Base-by-base conservation (phyloP, 2,888 invertebrate species). In the Frankliniella intonsa region DNA sequence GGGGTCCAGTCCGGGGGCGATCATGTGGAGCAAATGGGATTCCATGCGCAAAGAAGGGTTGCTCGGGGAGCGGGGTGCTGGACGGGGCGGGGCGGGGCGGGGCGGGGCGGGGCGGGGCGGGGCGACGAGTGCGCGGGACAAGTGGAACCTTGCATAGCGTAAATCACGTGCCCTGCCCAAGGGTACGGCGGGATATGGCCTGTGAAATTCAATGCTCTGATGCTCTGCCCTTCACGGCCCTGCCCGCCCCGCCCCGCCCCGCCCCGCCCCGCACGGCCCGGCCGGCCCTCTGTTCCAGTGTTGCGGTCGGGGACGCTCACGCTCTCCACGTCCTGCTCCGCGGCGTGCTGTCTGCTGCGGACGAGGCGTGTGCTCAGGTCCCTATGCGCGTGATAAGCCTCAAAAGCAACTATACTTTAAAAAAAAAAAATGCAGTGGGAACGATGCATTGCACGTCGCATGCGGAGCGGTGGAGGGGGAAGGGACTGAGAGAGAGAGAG, bases 151-250 rank as follows among this genome's bases (percentile, higher is more conserved):
- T 76, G 69, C 22, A 76, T 76, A 22, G 25, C 69, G 69, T 76
- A 76, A 76, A 76, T 76, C 69, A 76, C 11, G 22, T n/a, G 25
- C 22, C 69, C 19, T 11, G 69, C 22, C 69, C 12, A 22, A 12
- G 22, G 25, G 25, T 22, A 25, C 25, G 69, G 22, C 12, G 69
- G 69, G 69, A 76, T 76, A 76, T 76, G 69, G 69, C 22, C 69
- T 76, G 69, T 76, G 69, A 76, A 76, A 76, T 76, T 76, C 69
- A 76, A 76, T 76, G 69, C 69, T 8, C 22, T 38, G 38, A 38
- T 38, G 38, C 38, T 38, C 38, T 38, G 38, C 38, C 38, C 38
- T 38, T 38, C 38, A 38, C 38, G 38, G 38, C 38, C 38, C 3
- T 5, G 38, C 2, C 38, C 38, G 38, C 3, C 38, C 2, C n/a